Evolutionary conservation across 2,113 vertebrate species (phyloP).

Genomic region (Dolichotis patagonum): DNA sequence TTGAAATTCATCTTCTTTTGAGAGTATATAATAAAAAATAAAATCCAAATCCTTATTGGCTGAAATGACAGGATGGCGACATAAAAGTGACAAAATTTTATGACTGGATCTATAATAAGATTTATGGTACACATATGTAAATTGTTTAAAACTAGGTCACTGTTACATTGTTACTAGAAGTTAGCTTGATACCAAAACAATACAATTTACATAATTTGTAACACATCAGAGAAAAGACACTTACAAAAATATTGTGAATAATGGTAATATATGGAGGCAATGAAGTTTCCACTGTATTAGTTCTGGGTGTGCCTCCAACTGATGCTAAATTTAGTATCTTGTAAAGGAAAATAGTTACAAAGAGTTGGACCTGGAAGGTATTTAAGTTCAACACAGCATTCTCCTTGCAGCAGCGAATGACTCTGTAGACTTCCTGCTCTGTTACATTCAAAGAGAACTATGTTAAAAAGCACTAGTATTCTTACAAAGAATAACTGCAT

Average conservation of each 20-base stretch:
- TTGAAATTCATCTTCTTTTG: constrained; percentile 29
- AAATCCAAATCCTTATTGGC: constrained; percentile 11
- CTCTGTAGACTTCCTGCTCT: constrained; percentile 32
- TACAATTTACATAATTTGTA: constrained; percentile 68
- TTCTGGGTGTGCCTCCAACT: constrained; percentile 76
- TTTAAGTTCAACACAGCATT: constrained; percentile 79
- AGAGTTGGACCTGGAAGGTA: constrained; percentile 79
- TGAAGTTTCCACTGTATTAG: constrained; percentile 74
- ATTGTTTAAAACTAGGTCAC: constrained; percentile 69
- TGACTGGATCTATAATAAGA: constrained; percentile 47
- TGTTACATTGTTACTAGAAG: constrained; percentile 75
- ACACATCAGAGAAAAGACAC: constrained; percentile 71
- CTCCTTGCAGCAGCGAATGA: constrained; percentile 38
- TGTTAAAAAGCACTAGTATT: constrained; percentile 57
- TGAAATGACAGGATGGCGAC: not conserved
- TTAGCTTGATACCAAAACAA: constrained; percentile 77
- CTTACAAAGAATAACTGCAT: constrained; percentile 49
- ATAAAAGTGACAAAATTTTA: constrained; percentile 56
- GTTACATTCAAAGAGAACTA: constrained; percentile 49
- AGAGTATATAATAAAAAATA: constrained; percentile 8
- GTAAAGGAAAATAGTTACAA: constrained; percentile 68
- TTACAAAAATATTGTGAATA: constrained; percentile 73
- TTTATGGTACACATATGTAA: not conserved
- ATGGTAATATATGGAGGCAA: constrained; percentile 58
- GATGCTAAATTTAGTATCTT: constrained; percentile 81